Conservation (phyloP, 2,797 vertebrate genomes). For the Syncerus caffer region DNA sequence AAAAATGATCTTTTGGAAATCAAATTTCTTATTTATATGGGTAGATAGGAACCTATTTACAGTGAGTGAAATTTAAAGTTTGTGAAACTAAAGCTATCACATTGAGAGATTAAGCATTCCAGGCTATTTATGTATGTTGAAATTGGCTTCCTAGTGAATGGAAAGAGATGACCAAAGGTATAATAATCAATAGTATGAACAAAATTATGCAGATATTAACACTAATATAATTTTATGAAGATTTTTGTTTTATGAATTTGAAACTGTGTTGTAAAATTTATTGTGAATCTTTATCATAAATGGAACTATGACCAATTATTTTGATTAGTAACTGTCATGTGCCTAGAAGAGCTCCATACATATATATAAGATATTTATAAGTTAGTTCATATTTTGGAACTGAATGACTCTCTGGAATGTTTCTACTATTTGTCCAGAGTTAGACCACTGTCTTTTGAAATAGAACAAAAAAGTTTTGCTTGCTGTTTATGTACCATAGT, state of each 20-base stretch:
- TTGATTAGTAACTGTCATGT: conserved; percentile 38
- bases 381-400: background rate
- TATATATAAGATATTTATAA: background rate
- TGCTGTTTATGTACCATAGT: background rate
- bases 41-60: conserved; percentile 4
- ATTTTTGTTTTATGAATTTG: conserved; percentile 13
- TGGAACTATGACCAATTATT: conserved; percentile 8
- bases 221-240: background rate
- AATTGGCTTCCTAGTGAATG: conserved; percentile 21
- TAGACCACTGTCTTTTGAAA: conserved; percentile 5
- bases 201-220: background rate
- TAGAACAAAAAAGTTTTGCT: background rate
- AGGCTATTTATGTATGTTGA: background rate
- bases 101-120: background rate
- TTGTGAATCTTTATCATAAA: conserved; percentile 5
- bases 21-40: conserved; percentile 1
- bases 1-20: conserved; percentile 10
- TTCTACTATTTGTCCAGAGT: background rate
- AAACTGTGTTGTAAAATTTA: conserved; percentile 32
- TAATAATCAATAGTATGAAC: background rate
- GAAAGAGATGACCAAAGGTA: background rate
- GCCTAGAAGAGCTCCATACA: background rate
- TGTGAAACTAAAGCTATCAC: background rate
- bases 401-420: background rate
- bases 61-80: conserved; percentile 35